phyloP scores from a whole-genome alignment of 2,888 invertebrate species.

The Amaurobius ferox region DNA sequence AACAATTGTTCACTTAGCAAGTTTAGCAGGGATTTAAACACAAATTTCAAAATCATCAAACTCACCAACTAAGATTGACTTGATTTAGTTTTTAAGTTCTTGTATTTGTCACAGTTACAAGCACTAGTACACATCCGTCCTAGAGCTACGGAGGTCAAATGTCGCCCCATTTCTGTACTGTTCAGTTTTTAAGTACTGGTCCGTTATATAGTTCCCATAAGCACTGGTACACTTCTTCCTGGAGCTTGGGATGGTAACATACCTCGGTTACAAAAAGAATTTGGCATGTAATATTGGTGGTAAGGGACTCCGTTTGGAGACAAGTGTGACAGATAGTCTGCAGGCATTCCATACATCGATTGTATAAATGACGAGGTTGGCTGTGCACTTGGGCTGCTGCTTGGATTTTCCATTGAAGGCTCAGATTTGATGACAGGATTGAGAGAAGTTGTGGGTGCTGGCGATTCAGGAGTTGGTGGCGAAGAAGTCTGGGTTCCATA shows the following conservation, averaged over 20 bases:
- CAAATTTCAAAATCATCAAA: too few relatives aligned
- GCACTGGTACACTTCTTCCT: conserved; percentile 12
- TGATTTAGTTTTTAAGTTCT: too few relatives aligned
- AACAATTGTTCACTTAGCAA: too few relatives aligned
- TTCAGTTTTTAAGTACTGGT: too few relatives aligned
- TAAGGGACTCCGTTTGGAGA: neutral
- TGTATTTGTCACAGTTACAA: too few relatives aligned
- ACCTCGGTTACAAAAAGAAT: conserved; percentile 4
- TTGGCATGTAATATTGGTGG: conserved; percentile 8
- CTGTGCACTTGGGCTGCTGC: neutral
- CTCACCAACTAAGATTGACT: too few relatives aligned
- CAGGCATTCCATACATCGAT: neutral
- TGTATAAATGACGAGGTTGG: neutral
- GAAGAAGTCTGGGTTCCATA: neutral
- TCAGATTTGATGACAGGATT: neutral
- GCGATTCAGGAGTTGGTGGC: conserved; percentile 13
- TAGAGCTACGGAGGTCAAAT: too few relatives aligned
- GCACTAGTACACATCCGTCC: too few relatives aligned
- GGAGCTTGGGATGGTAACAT: conserved; percentile 14
- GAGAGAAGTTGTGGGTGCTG: neutral
- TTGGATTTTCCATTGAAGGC: neutral
- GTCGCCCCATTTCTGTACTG: too few relatives aligned
- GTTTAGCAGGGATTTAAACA: too few relatives aligned
- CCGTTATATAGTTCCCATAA: too few relatives aligned
- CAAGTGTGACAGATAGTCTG: neutral